Evolutionary conservation across 2,113 vertebrate species (phyloP).

Genomic region (Lagopus muta): DNA sequence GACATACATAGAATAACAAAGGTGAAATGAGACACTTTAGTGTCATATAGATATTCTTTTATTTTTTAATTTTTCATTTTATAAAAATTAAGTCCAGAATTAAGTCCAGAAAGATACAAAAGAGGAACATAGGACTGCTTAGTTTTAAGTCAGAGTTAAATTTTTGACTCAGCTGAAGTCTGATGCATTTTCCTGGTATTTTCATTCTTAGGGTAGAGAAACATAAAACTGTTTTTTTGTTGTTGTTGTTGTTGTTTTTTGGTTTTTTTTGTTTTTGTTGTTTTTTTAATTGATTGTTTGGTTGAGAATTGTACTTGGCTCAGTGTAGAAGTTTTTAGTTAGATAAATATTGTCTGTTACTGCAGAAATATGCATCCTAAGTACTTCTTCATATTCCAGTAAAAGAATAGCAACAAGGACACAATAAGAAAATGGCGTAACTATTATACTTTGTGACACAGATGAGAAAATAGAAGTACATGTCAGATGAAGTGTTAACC

Average conservation of each 20-base stretch:
- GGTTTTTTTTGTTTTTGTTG: no score
- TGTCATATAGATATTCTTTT: not conserved
- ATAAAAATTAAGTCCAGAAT: not conserved
- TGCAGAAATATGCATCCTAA: not conserved
- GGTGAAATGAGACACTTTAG: not conserved
- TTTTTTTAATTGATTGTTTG: not conserved
- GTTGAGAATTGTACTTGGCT: not conserved
- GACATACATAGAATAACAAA: not conserved
- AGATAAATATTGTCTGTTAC: not conserved
- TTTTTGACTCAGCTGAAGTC: not conserved
- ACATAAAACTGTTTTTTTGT: not conserved
- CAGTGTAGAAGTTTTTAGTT: not conserved
- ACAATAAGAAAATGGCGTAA: not conserved
- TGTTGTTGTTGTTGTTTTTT: no score
- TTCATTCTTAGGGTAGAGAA: not conserved
- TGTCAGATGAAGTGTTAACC: not conserved
- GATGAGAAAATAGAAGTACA: not conserved
- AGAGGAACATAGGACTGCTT: not conserved
- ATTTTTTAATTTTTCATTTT: not conserved
- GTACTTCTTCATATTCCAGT: not conserved
- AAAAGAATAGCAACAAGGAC: not conserved
- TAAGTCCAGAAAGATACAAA: not conserved
- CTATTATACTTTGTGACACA: slow-evolving; percentile 42
- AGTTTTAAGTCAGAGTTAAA: not conserved
- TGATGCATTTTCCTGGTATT: not conserved